Percentiles rank a stretch among this genome's conserved stretches.
These are phyloP conservation scores for Pipistrellus nathusii DNA, from an alignment of 2,797 vertebrate species.

Conservation along the genomic window DNA sequence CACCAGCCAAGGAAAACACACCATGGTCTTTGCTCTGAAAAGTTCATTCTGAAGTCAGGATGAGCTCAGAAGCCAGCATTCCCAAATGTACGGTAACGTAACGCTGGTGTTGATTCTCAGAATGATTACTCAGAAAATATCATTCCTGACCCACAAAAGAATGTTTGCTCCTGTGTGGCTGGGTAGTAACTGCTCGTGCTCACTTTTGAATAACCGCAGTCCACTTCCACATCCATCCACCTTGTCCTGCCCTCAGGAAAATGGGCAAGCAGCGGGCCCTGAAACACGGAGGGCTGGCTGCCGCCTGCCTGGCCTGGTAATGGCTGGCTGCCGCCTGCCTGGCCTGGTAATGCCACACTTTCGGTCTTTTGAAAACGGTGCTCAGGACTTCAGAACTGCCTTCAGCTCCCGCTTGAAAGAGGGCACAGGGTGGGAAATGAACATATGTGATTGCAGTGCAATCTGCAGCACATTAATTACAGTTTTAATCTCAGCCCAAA, in stretches of 20 bases:
- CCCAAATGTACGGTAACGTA: not conserved
- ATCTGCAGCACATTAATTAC: not conserved
- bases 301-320: too few relatives aligned
- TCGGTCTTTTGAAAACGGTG: not conserved
- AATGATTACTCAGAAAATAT: not conserved
- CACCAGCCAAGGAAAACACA: not conserved
- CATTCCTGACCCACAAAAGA: not conserved
- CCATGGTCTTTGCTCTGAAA: not conserved
- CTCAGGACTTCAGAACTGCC: not conserved
- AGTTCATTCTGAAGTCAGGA: not conserved
- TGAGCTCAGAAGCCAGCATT: not conserved
- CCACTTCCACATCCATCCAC: not conserved
- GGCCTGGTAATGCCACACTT: not conserved
- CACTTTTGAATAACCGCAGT: not conserved
- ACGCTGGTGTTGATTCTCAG: not conserved
- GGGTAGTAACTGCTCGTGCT: too few relatives aligned
- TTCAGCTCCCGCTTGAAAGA: not conserved
- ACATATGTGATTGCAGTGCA: not conserved
- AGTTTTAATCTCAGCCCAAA: constrained; percentile 33
- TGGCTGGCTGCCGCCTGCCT: not conserved
- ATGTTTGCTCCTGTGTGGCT: not conserved
- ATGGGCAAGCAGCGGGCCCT: not conserved
- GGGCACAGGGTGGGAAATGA: not conserved
- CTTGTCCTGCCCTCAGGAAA: not conserved
- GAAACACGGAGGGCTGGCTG: too few relatives aligned